Evolutionary conservation across 37 sponge, comb jelly and placozoan genomes (phyloP), one percentile per base, ranked within the genome.

Genomic region (Beroe ovata): DNA sequence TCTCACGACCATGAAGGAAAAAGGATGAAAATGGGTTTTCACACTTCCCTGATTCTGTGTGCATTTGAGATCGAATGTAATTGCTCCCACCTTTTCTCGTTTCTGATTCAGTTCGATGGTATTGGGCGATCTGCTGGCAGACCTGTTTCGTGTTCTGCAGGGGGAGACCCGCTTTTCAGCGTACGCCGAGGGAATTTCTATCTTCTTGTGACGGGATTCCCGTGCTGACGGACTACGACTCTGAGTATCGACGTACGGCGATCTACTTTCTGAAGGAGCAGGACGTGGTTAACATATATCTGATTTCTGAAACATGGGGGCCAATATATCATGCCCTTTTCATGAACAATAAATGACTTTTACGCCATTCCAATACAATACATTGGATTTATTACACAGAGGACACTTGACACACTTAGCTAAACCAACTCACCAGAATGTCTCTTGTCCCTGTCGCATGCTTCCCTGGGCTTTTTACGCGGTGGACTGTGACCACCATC

Each of bases 11-110:
- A n/a, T n/a, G n/a, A n/a, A n/a, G n/a, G n/a, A n/a, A n/a, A n/a
- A n/a, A n/a, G n/a, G n/a, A n/a, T n/a, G n/a, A n/a, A n/a, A n/a
- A n/a, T n/a, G n/a, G n/a, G n/a, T n/a, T n/a, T n/a, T n/a, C n/a
- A n/a, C n/a, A n/a, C n/a, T n/a, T n/a, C n/a, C n/a, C n/a, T n/a
- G n/a, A n/a, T n/a, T n/a, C n/a, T n/a, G n/a, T n/a, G n/a, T n/a
- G n/a, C n/a, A n/a, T n/a, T n/a, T n/a, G n/a, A n/a, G n/a, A 18
- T n/a, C n/a, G n/a, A n/a, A n/a, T n/a, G n/a, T n/a, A n/a, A n/a
- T n/a, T n/a, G n/a, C 11, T 0, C 84, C 6, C 38, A 77, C 84
- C 84, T 77, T 77, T 77, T 77, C 84, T 23, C 84, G 84, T 40
- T 77, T 77, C 22, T 77, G 84, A 23, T 77, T 77, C 25, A 77